phyloP scores from a whole-genome alignment of 2,797 vertebrate genomes.

The Clarias pachynema region DNA sequence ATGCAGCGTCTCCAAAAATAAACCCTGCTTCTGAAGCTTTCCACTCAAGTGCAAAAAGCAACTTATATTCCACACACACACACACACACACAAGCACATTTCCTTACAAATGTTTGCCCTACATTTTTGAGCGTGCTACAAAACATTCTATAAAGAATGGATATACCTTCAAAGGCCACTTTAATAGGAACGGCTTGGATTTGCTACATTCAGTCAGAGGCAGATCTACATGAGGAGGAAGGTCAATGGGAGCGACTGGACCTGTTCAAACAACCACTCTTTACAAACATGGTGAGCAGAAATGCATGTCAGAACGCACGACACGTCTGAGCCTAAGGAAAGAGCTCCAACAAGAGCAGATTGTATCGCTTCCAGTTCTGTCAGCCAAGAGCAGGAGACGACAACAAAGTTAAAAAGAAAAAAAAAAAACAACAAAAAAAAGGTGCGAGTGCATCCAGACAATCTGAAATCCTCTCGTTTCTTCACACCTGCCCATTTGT shows the following conservation, averaged over 20 bases:
- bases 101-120: conserved; percentile 4
- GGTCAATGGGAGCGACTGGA: neutral
- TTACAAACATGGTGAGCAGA: neutral
- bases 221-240: neutral
- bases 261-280: neutral
- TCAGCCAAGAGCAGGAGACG: neutral
- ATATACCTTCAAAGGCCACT: neutral
- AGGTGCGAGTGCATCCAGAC: neutral
- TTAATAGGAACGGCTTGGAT: conserved; percentile 2
- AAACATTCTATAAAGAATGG: neutral
- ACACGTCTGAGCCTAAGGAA: neutral
- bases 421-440: neutral
- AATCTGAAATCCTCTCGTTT: neutral
- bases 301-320: neutral
- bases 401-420: neutral
- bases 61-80: conserved; percentile 34
- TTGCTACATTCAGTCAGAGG: neutral
- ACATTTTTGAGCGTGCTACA: conserved; percentile 14
- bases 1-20: conserved; percentile 64
- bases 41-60: conserved; percentile 51
- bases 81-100: conserved; percentile 4
- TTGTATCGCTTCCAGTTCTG: neutral
- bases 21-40: conserved; percentile 59
- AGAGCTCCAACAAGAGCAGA: neutral
- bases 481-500: neutral